phyloP scores from a whole-genome alignment of 2,797 vertebrate genomes.

The Enteromius fasciolatus region DNA sequence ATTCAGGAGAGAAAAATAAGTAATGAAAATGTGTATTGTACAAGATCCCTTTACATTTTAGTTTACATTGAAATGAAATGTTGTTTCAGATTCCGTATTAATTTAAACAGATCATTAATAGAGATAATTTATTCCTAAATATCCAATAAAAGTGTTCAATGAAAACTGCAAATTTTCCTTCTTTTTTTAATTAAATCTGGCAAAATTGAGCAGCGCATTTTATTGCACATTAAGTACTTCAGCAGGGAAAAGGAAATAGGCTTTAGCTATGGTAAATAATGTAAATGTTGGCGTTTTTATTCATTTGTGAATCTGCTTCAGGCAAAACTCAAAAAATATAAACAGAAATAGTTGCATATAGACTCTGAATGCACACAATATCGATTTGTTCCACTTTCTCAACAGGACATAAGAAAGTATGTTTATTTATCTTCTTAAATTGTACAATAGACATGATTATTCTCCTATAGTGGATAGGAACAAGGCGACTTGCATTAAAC shows the following conservation, averaged over 20 bases:
- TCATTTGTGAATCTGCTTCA: slow-evolving; percentile 16
- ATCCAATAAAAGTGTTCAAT: neutral
- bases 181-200: slow-evolving; percentile 18
- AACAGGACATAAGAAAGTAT: neutral
- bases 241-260: slow-evolving; percentile 4
- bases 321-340: slow-evolving; percentile 20
- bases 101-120: neutral
- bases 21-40: neutral
- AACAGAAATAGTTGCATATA: neutral
- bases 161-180: neutral
- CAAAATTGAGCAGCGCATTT: neutral
- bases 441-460: neutral
- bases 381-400: neutral
- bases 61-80: neutral
- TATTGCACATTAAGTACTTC: neutral
- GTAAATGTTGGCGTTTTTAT: slow-evolving; percentile 19
- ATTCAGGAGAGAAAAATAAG: neutral
- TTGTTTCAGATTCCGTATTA: neutral
- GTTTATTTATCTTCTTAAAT: neutral
- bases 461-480: neutral
- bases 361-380: neutral
- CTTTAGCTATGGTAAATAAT: slow-evolving; percentile 23
- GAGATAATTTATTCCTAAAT: neutral
- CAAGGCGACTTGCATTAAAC: neutral
- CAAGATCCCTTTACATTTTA: neutral